Percentiles rank a stretch among this genome's conserved stretches.
Conservation (phyloP, 1,140 invertebrate genomes). For the Papilio dardanus region DNA sequence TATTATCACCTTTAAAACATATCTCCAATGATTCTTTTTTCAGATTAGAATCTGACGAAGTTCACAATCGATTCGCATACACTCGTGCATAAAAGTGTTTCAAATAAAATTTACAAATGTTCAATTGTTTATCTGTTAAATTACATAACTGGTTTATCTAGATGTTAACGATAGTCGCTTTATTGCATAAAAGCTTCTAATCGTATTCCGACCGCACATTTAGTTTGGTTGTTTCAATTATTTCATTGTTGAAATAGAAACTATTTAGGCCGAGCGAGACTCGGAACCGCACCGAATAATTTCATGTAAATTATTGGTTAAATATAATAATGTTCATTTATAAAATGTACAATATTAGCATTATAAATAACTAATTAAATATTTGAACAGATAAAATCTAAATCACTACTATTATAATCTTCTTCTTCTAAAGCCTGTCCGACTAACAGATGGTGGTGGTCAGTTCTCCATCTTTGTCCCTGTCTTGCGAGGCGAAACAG, state of each 20-base stretch:
- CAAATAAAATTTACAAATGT: neutral
- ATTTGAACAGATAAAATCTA: neutral
- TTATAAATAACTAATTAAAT: neutral
- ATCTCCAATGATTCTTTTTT: too few relatives aligned
- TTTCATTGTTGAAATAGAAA: slow-evolving; percentile 36
- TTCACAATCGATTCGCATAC: too few relatives aligned
- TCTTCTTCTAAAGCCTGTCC: too few relatives aligned
- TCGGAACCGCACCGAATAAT: slow-evolving; percentile 28
- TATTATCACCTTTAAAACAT: too few relatives aligned
- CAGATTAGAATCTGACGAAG: too few relatives aligned
- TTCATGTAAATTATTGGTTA: slow-evolving; percentile 28
- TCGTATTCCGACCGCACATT: slow-evolving; percentile 30
- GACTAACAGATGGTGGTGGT: too few relatives aligned
- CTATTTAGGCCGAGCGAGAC: slow-evolving; percentile 26
- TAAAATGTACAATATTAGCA: neutral
- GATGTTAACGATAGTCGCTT: neutral
- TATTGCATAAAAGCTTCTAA: slow-evolving; percentile 28
- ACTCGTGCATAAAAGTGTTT: too few relatives aligned
- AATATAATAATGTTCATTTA: neutral
- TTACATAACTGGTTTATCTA: slow-evolving; percentile 1
- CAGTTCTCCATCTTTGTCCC: too few relatives aligned
- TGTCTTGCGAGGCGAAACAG: too few relatives aligned
- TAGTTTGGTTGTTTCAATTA: slow-evolving; percentile 36
- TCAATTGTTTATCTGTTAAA: neutral
- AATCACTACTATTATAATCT: too few relatives aligned